A percentile compares a stretch with the other conserved stretches of the same genome.
phyloP scores from a whole-genome alignment of 2,888 invertebrate species.

The Drosophila testacea region DNA sequence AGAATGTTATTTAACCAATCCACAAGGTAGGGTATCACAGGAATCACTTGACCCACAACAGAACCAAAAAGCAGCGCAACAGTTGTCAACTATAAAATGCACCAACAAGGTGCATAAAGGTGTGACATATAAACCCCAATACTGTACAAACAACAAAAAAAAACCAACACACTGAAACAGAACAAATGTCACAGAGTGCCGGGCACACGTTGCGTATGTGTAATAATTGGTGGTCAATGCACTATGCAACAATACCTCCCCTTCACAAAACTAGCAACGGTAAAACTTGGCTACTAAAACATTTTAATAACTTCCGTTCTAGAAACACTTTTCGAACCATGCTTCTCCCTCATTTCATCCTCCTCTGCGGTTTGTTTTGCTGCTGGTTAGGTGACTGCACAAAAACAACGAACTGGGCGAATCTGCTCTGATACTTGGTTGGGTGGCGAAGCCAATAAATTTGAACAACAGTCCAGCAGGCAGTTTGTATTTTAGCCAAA shows the following conservation, averaged over 20 bases:
- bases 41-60: not conserved
- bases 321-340: constrained; percentile 70
- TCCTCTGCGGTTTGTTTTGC: not conserved
- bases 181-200: constrained; percentile 11
- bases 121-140: constrained; percentile 77
- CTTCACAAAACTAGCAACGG: constrained; percentile 7
- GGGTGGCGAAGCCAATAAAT: constrained; percentile 20
- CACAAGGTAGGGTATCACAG: constrained; percentile 12
- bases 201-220: constrained; percentile 68
- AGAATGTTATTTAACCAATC: not conserved
- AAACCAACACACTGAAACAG: constrained; percentile 12
- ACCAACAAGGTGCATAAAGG: constrained; percentile 21
- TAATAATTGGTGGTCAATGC: constrained; percentile 45
- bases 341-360: not conserved
- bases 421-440: constrained; percentile 14
- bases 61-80: constrained; percentile 69
- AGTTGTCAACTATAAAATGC: constrained; percentile 54
- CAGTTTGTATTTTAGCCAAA: constrained; percentile 33
- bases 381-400: constrained; percentile 52
- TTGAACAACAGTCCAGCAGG: constrained; percentile 55
- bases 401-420: constrained; percentile 62
- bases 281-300: constrained; percentile 48
- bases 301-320: constrained; percentile 80
- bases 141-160: constrained; percentile 25
- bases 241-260: constrained; percentile 48